Evolutionary conservation across 2,113 vertebrate species (phyloP).

Genomic region (Heptranchias perlo): DNA sequence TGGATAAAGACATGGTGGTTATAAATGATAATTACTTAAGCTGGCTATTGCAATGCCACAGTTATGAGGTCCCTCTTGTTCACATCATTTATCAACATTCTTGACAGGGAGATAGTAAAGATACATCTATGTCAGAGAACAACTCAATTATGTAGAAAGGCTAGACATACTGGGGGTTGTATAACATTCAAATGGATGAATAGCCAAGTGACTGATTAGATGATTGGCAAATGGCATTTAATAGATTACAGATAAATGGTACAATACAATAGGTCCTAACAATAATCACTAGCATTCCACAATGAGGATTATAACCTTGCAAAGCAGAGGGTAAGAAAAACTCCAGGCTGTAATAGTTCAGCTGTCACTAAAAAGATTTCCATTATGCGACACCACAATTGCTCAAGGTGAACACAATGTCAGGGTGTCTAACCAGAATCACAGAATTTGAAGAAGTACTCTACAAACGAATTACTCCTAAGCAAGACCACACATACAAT

Average conservation of each 20-base stretch:
- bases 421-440: not conserved
- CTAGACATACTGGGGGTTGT: not conserved
- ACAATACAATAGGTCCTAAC: not conserved
- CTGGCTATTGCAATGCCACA: not conserved
- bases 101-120: not conserved
- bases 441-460: not conserved
- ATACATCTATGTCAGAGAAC: not conserved
- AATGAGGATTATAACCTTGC: not conserved
- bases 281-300: not conserved
- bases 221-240: not conserved
- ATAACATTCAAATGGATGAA: not conserved
- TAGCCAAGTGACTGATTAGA: not conserved
- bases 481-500: not conserved
- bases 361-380: not conserved
- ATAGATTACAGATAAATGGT: not conserved
- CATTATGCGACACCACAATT: not conserved
- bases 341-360: not conserved
- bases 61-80: not conserved
- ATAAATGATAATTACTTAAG: not conserved
- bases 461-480: no score
- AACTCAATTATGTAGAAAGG: not conserved
- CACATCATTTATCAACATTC: not conserved
- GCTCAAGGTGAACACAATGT: not conserved
- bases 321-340: not conserved
- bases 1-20: not conserved